Evolutionary conservation across 2,797 vertebrate genomes (phyloP), one percentile per base, ranked within the genome.

Genomic region (Molossus molossus): DNA sequence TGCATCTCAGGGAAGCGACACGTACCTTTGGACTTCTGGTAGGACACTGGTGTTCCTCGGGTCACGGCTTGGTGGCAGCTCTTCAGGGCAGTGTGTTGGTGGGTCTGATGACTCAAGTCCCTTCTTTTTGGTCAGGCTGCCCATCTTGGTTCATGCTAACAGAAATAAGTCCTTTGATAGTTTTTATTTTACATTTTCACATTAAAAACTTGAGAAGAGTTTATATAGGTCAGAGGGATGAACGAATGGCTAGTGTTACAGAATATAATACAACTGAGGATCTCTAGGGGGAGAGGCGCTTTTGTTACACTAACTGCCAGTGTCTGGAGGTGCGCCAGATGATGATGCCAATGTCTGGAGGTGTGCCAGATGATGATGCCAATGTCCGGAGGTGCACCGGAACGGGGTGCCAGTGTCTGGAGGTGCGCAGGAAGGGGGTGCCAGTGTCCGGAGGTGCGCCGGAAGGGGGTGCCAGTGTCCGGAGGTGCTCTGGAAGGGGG

Each of bases 121-220:
- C 10, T 7, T 29, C 17, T 27, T 40, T 82, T 88, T 60, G 53
- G 37, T 55, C 57, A 76, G 8, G 33, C 40, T 87, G 45, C 64
- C 69, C 33, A 55, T n/a, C 58, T 79, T 55, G 20, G 50, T 58
- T 11, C 23, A 45, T 8, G 23, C 55, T 84, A 29, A 83, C 25
- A 86, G 73, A 91, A 79, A 62, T 33, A 64, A 62, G 48, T 69
- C 15, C 21, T 58, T 62, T 55, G 69, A 40, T 87, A 27, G 13
- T 57, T 86, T 94, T 82, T 64, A 57, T 76, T 91, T 82, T 86
- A 33, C 2, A 33, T 65, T 88, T 93, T 75, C 62, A 65, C 81
- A 84, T 89, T 45, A 55, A 70, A 87, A 85, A 81, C 18, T 40
- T 55, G n/a, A 65, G 57, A 9, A 77, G 57, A n/a, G 21, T 69